Evolutionary conservation across 1,140 invertebrate genomes (phyloP).

Genomic region (Pseudomyrmex cubaensis): DNA sequence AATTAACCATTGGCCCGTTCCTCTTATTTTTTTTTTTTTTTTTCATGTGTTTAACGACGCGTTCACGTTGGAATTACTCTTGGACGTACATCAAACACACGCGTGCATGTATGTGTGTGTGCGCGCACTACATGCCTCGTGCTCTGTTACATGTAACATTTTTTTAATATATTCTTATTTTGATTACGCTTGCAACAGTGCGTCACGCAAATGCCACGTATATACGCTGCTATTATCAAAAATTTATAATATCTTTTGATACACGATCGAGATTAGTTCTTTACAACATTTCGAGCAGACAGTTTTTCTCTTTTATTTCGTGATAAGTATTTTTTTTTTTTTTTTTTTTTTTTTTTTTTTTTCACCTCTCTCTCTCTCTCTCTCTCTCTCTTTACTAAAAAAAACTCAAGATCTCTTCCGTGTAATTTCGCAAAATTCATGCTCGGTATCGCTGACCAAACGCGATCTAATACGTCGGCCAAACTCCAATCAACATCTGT

Average conservation of each 20-base stretch:
- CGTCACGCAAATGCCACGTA: conserved; percentile 7
- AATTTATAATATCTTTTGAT: conserved; percentile 29
- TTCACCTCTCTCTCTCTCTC: no score
- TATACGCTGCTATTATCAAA: conserved; percentile 7
- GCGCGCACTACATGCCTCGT: neutral
- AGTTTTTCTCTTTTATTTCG: neutral
- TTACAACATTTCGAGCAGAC: neutral
- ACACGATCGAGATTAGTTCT: neutral
- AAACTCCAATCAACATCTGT: conserved; percentile 30
- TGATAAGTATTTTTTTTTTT: neutral
- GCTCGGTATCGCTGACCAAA: neutral
- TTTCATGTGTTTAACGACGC: conserved; percentile 41
- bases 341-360: neutral
- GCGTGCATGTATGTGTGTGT: conserved; percentile 1
- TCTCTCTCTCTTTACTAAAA: neutral
- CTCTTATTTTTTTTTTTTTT: conserved; percentile 25
- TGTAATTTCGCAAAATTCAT: neutral
- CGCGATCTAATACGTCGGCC: conserved; percentile 10
- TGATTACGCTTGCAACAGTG: neutral
- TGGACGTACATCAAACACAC: conserved; percentile 14
- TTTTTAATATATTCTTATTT: neutral
- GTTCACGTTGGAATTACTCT: conserved; percentile 27
- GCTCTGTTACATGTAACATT: neutral
- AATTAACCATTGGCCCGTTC: conserved; percentile 32
- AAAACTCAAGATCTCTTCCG: neutral